A percentile compares a stretch with the other conserved stretches of the same genome.
Conservation (phyloP, 1,140 invertebrate species). For the Vanessa tameamea region DNA sequence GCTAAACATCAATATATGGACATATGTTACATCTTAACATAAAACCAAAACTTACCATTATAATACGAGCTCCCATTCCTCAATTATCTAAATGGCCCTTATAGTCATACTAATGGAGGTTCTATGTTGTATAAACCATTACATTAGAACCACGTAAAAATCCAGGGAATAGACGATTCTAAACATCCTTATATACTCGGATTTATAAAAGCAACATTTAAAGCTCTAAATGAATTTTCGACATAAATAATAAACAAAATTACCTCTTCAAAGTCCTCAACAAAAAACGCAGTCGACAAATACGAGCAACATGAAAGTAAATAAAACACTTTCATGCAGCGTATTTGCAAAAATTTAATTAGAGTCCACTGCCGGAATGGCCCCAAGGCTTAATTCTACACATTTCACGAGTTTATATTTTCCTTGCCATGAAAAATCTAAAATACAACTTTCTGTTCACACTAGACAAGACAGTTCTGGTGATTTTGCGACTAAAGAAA, state of each 20-base stretch:
- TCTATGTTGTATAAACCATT: no score
- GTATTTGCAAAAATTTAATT: conserved; percentile 63
- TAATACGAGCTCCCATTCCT: no score
- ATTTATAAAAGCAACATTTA: conserved; percentile 13
- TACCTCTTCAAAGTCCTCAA: conserved; percentile 27
- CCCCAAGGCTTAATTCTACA: conserved; percentile 45
- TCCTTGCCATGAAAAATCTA: conserved; percentile 15
- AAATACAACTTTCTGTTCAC: conserved; percentile 1
- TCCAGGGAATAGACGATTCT: neutral
- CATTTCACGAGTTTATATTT: conserved; percentile 41
- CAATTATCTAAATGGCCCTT: no score
- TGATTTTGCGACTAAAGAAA: neutral
- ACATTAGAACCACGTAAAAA: no score
- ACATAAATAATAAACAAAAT: conserved; percentile 28
- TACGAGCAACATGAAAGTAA: conserved; percentile 47
- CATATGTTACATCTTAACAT: no score
- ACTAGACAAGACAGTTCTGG: neutral
- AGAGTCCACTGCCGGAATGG: conserved; percentile 42
- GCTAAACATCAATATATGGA: no score
- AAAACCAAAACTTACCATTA: no score
- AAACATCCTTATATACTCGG: neutral
- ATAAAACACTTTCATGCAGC: conserved; percentile 50
- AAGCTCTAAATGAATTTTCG: neutral
- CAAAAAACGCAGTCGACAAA: conserved; percentile 48
- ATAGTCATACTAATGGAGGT: no score